A percentile compares a stretch with the other conserved stretches of the same genome.
Conservation (phyloP, 2,888 invertebrate genomes). For the Polyommatus iphigenia region DNA sequence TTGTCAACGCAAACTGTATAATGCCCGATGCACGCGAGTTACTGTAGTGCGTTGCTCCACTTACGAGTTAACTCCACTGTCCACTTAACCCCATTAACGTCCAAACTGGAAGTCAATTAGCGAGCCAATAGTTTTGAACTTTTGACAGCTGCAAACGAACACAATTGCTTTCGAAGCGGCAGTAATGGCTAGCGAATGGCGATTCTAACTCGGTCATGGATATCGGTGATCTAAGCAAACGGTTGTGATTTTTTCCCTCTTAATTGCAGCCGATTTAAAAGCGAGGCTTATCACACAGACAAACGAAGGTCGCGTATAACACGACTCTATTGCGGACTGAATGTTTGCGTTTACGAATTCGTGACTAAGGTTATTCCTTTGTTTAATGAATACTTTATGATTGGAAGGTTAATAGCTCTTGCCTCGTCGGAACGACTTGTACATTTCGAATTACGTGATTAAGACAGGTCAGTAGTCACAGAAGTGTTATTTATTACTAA, state of each 20-base stretch:
- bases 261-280: slow-evolving; percentile 27
- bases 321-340: slow-evolving; percentile 46
- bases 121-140: slow-evolving; percentile 66
- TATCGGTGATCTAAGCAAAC: slow-evolving; percentile 14
- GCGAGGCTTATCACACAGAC: slow-evolving; percentile 41
- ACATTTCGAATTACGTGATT: neutral
- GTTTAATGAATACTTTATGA: slow-evolving; percentile 41
- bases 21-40: slow-evolving; percentile 16
- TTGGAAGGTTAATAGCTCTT: slow-evolving; percentile 25
- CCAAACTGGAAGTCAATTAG: slow-evolving; percentile 70
- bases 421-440: neutral
- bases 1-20: neutral
- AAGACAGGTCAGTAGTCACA: neutral
- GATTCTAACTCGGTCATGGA: slow-evolving; percentile 29
- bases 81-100: slow-evolving; percentile 68
- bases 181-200: slow-evolving; percentile 46
- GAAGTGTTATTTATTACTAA: neutral
- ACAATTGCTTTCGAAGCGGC: slow-evolving; percentile 58
- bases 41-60: slow-evolving; percentile 33
- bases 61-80: slow-evolving; percentile 46
- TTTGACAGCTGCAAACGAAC: slow-evolving; percentile 61
- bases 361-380: slow-evolving; percentile 46
- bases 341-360: slow-evolving; percentile 47
- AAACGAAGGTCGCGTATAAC: slow-evolving; percentile 53
- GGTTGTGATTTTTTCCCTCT: slow-evolving; percentile 27